Base-by-base conservation (phyloP, 1,140 invertebrate species). In the Drosophila tristis region DNA sequence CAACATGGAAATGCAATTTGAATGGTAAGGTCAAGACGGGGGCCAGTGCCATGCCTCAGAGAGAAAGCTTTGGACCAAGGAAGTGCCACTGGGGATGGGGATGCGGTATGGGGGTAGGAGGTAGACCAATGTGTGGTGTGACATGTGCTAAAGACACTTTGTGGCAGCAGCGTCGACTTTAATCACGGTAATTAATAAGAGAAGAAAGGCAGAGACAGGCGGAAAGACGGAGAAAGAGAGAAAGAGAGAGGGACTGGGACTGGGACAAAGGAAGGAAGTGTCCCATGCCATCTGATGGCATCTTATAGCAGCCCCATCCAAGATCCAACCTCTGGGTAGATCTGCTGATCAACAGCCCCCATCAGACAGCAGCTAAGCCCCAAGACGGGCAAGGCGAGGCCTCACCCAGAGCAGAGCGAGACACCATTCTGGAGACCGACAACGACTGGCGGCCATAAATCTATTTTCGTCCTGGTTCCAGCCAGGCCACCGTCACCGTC, bases 1-100 rank as follows among this genome's bases (percentile, higher is more conserved):
- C 74, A 78, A 86, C 78, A 86, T 86, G 78, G 74, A 87, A 86
- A 86, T 89, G 74, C 57, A 87, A 86, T 86, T 86, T 72, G 78
- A 70, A 65, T 87, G 68, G 64, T 78, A 58, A 80, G 81, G 78
- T 87, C 82, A 86, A 85, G 78, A 66, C 67, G 45, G 35, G 35
- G 78, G 80, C 72, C 80, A 84, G 48, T 49, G 71, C 67, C 67
- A 77, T 77, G 74, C 67, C 67, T 67, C 68, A 78, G 59, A 53
- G 44, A 56, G 45, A 54, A 50, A 75, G 71, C 62, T 79, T 82
- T 74, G 53, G 67, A 63, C 65, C 67, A 61, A 51, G 51, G 44
- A 74, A 77, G 42, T 26, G 42, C 23, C 47, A 31, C 15, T 26
- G 44, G 16, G 9, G 20, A 45, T 6, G 29, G 15, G 26, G 5